Percentiles rank a stretch among this genome's conserved stretches.
These are phyloP conservation scores for Tachuris rubrigastra DNA, from an alignment of 2,113 vertebrate genomes.

Conservation along the genomic window DNA sequence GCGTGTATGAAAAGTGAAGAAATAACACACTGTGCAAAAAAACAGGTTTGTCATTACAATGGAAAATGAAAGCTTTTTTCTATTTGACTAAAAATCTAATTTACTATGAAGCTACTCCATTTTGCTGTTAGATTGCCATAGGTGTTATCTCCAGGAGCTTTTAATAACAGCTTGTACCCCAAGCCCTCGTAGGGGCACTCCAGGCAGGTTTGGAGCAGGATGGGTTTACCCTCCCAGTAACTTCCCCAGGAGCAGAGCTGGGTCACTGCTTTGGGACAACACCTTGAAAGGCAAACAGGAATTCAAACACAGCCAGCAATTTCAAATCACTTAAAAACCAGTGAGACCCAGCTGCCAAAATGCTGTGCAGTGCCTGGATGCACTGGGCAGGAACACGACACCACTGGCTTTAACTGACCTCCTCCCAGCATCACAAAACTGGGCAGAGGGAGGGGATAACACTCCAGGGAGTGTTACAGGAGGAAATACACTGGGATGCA, in stretches of 20 bases:
- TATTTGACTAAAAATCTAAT: neutral
- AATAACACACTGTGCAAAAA: neutral
- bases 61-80: neutral
- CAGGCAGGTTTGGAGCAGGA: neutral
- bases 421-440: neutral
- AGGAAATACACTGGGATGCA: neutral
- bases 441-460: neutral
- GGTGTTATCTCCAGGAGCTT: neutral
- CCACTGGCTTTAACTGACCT: neutral
- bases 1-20: neutral
- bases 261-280: neutral
- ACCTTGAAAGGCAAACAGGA: neutral
- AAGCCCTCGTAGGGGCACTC: neutral
- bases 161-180: neutral
- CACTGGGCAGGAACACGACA: accelerated
- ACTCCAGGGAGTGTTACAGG: neutral
- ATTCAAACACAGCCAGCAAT: neutral
- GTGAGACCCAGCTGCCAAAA: neutral
- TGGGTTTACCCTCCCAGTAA: neutral
- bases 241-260: neutral
- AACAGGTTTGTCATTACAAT: neutral
- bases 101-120: neutral
- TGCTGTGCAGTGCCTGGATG: accelerated
- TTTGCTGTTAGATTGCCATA: neutral
- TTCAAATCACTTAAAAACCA: neutral